A percentile compares a stretch with the other conserved stretches of the same genome.
These are phyloP conservation scores for Heliopora coerulea DNA, from an alignment of 92 coral and sea anemone species.

Conservation along the genomic window DNA sequence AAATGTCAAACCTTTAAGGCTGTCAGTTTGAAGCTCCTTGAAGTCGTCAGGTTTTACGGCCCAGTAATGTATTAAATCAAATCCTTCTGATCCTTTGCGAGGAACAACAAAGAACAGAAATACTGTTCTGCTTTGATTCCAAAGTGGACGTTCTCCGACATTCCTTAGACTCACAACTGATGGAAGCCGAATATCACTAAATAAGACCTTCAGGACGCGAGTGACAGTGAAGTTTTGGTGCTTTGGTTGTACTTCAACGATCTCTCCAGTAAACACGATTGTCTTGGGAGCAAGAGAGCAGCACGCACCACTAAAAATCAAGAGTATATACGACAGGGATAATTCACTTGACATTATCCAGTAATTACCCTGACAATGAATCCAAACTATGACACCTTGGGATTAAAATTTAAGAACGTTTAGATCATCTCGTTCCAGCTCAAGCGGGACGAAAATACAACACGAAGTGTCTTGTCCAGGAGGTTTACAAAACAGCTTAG, in stretches of 20 bases:
- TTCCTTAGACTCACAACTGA: conserved; percentile 13
- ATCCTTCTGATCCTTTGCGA: neutral
- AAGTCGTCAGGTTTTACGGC: conserved; percentile 3
- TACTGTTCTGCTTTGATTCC: neutral
- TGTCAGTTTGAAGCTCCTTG: neutral
- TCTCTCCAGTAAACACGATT: conserved; percentile 15
- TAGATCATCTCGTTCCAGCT: neutral
- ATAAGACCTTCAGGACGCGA: neutral
- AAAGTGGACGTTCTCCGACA: neutral
- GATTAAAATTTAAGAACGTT: neutral
- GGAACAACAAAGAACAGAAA: conserved; percentile 21
- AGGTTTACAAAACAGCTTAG: neutral
- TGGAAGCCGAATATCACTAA: neutral
- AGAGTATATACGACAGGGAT: neutral
- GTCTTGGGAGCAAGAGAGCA: conserved; percentile 13
- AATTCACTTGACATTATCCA: neutral
- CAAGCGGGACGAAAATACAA: neutral
- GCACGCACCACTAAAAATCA: neutral
- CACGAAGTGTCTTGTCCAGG: neutral
- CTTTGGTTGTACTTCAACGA: neutral
- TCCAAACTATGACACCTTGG: too few relatives aligned
- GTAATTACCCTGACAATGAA: neutral
- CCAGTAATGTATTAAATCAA: conserved; percentile 21
- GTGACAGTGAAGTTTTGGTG: neutral
- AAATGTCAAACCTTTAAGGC: conserved; percentile 22